Evolutionary conservation across 1,140 invertebrate genomes (phyloP), one percentile per base, ranked within the genome.

Genomic region (Protaetia brevitarsis): DNA sequence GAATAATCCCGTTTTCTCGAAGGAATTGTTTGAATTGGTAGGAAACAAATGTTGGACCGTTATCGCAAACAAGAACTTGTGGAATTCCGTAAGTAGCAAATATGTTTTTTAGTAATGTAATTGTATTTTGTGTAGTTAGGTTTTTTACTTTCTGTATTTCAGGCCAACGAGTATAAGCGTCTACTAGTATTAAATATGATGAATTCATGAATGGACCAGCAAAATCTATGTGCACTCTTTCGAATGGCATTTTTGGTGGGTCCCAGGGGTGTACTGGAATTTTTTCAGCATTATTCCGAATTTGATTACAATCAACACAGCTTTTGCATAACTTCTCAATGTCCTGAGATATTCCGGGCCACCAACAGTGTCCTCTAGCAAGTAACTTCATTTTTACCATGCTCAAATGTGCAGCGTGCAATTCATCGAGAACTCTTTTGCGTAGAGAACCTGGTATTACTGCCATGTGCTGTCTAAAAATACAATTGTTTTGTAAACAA

Each of bases 401-500:
- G 2, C 58, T 27, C 2, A 30, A 28, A 19, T 56, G 13, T 2
- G 45, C 23, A 4, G 26, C 4, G 13, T 60, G 58, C 30, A 60
- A 60, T 30, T 60, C 26, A n/a, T 60, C 26, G 2, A 31, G 26
- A 10, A 60, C 13, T 56, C 58, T 2, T 5, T 66, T 6, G 23
- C 70, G 69, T 28, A 76, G 69, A 2, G 4, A 63, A 34, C 45
- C 19, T 4, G 82, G 80, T 36, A 83, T 74, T 2, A 83, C 69
- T 2, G 78, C 73, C 56, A 74, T 21, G 60, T 76, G 64, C 1
- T 72, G 72, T 61, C 71, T 37, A 6, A 78, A 41, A 5, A 78
- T 7, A 65, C 69, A 74, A 16, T 68, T 62, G 4, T 68, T 65
- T 63, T 74, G 66, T 10, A 71, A 59, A 27, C 2, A 4, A 51